Conservation (phyloP, 2,113 vertebrate species). For the Paramormyrops kingsleyae region DNA sequence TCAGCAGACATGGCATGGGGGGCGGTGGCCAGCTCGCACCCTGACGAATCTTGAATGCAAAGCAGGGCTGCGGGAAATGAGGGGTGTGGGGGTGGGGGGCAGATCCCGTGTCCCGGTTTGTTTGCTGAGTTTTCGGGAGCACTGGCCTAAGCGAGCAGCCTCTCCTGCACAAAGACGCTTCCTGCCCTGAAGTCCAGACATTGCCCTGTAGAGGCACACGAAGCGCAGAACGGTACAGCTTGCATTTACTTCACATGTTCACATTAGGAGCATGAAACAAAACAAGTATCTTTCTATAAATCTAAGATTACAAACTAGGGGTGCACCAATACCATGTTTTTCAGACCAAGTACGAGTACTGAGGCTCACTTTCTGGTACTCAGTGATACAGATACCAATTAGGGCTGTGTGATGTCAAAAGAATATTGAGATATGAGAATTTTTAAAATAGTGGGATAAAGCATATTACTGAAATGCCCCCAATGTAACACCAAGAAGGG, state of each 20-base stretch:
- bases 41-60: neutral
- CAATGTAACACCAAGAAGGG: neutral
- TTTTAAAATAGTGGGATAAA: neutral
- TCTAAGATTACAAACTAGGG: neutral
- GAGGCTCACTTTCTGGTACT: neutral
- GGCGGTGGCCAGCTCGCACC: neutral
- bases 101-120: neutral
- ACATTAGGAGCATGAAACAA: neutral
- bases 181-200: neutral
- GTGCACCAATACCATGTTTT: neutral
- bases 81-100: neutral
- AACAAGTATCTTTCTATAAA: neutral
- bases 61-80: neutral
- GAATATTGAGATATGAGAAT: neutral
- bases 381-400: neutral
- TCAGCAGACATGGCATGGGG: neutral
- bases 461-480: neutral
- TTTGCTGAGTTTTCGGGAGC: neutral
- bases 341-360: neutral
- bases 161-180: neutral
- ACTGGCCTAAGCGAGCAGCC: neutral
- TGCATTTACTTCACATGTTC: neutral
- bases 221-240: neutral
- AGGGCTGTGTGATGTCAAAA: neutral
- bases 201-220: neutral